Base-by-base conservation (phyloP, 2,797 vertebrate species). In the Remorina albescens region DNA sequence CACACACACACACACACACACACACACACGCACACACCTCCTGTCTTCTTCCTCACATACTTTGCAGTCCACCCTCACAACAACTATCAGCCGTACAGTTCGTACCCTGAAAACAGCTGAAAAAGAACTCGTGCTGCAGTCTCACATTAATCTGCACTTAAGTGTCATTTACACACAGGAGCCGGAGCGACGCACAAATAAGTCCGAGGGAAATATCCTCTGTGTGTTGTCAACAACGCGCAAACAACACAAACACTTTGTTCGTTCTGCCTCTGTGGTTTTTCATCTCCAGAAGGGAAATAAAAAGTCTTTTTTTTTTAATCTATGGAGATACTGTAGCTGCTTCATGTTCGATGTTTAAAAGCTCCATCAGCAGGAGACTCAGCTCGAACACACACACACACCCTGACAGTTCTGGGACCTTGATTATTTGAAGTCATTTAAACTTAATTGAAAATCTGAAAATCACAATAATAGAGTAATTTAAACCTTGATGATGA, bases 1-100 rank as follows among this genome's bases (percentile, higher is more conserved):
- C 34, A 67, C 11, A 68, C 63, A 18, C 73, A 70, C 69, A 67
- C 80, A 49, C 42, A 67, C 80, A 49, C 78, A 81, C 78, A 78
- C 82, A 71, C 46, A 36, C 34, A 67, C 11, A 68, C 63, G 15
- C 73, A 70, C 69, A 67, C 80, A 49, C 42, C 32, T 56, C 53
- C 41, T 4, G 54, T 66, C 23, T 21, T 53, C 58, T 12, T 21
- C 26, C 36, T 23, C 19, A 46, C 66, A 58, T 12, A 34, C 34
- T 36, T 59, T 23, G 23, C 54, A 5, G 49, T 53, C 50, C 53
- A 57, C 4, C 32, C 26, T 56, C 57, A 64, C 67, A 67, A 63
- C 68, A 50, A 34, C 21, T n/a, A 58, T 47, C 70, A 50, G 25
- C 36, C 49, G 6, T 19, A 23, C n/a, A 12, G 16, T 16, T 41